Base-by-base conservation (phyloP, 2,797 vertebrate species). In the Emys orbicularis region DNA sequence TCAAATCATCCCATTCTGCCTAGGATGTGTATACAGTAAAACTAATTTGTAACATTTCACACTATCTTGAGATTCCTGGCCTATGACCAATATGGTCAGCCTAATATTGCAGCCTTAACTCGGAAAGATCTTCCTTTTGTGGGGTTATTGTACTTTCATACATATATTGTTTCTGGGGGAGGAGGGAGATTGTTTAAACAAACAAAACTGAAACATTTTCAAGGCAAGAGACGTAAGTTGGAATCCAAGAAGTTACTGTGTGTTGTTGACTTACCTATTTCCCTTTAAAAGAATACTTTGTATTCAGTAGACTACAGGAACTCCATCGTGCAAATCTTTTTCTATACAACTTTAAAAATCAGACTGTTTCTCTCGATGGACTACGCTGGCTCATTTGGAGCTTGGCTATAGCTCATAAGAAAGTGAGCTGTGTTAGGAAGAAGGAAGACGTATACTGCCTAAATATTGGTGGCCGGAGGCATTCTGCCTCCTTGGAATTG, bases 101-200 rank as follows among this genome's bases (percentile, higher is more conserved):
- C 41, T 88, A 85, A 29, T 90, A 85, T 88, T 92, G 92, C 53
- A 87, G 5, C 50, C 87, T 59, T 84, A 72, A 90, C 41, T 81
- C 74, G 86, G 31, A 34, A 68, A 79, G 31, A 6, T 7, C 11
- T 95, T 83, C 23, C 72, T 27, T 92, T 92, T 4, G 41, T 15
- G 18, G 9, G 89, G 44, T 6, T 84, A 31, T 85, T 90, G 65
- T 84, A 80, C 79, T 57, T 82, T 83, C 2, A 83, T 74, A 54
- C 10, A 61, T 87, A 31, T 81, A 83, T 61, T 83, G 5, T 59
- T n/a, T 18, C 41, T 29, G 44, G 74, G 41, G 4, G 44, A 41
- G 65, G n/a, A 9, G n/a, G n/a, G 16, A 41, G 3, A 41, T 23
- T 25, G 18, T 61, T 61, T 41, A 72, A 37, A 23, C n/a, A 72